phyloP scores from a whole-genome alignment of 2,113 vertebrate species.

The Balaenoptera acutorostrata region DNA sequence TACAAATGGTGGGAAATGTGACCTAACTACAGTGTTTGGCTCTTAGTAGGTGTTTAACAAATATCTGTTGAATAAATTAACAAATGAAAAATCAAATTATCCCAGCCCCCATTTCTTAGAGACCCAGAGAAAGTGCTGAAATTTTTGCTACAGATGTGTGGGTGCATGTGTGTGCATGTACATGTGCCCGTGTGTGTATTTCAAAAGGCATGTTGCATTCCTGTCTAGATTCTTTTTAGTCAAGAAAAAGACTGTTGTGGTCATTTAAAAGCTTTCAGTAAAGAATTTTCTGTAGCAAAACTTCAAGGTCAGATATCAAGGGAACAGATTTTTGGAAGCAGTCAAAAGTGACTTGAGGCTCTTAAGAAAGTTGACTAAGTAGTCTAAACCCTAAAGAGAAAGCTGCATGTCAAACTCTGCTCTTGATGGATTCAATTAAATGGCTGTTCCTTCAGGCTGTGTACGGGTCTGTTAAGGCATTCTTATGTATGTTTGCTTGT shows the following conservation, averaged over 20 bases:
- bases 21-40: not conserved
- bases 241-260: not conserved
- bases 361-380: slow-evolving; percentile 10
- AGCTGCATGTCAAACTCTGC: not conserved
- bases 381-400: slow-evolving; percentile 26
- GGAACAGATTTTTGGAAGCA: not conserved
- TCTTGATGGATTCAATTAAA: not conserved
- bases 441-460: not conserved
- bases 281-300: slow-evolving; percentile 3
- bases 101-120: not conserved
- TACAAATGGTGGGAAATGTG: not conserved
- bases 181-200: not conserved
- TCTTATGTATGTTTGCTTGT: not conserved
- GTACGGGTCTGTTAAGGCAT: not conserved
- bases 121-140: not conserved
- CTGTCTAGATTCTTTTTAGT: not conserved
- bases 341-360: not conserved
- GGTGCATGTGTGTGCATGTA: too few relatives aligned
- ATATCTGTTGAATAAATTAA: not conserved
- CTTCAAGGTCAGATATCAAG: not conserved
- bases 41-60: not conserved
- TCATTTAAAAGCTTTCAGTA: slow-evolving; percentile 12
- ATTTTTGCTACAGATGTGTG: not conserved
- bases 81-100: not conserved
- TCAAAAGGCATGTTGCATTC: not conserved